phyloP scores from a whole-genome alignment of 2,888 invertebrate species.

The Pyrrhia umbra region DNA sequence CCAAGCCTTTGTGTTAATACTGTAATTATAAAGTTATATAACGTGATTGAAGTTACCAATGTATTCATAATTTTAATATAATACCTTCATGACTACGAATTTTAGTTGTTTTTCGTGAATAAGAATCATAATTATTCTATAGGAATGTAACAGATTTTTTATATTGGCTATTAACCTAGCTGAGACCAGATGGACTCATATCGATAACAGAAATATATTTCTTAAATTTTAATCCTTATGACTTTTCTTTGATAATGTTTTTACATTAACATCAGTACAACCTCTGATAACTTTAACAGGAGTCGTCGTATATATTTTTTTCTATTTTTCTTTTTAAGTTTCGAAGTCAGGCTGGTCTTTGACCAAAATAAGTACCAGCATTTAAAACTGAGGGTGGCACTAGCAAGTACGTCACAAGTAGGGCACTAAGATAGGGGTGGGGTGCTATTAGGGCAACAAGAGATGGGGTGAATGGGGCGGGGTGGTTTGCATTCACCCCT shows the following conservation, averaged over 20 bases:
- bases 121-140: background rate
- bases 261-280: too few relatives aligned
- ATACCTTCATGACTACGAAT: background rate
- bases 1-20: background rate
- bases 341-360: slow-evolving; percentile 32
- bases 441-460: slow-evolving; percentile 82
- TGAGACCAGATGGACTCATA: too few relatives aligned
- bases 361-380: slow-evolving; percentile 58
- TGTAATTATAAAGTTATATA: background rate
- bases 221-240: too few relatives aligned
- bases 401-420: slow-evolving; percentile 71
- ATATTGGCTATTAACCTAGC: too few relatives aligned
- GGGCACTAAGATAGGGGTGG: slow-evolving; percentile 74
- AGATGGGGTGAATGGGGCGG: slow-evolving; percentile 75
- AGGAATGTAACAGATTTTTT: too few relatives aligned
- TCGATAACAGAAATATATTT: too few relatives aligned
- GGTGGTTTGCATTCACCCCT: slow-evolving; percentile 68
- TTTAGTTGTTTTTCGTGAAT: background rate
- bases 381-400: slow-evolving; percentile 69
- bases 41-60: too few relatives aligned
- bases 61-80: background rate
- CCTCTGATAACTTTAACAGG: too few relatives aligned
- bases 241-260: too few relatives aligned
- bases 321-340: too few relatives aligned
- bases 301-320: too few relatives aligned